A percentile compares a stretch with the other conserved stretches of the same genome.
phyloP scores from a whole-genome alignment of 2,888 invertebrate genomes.

The Cosmia trapezina region DNA sequence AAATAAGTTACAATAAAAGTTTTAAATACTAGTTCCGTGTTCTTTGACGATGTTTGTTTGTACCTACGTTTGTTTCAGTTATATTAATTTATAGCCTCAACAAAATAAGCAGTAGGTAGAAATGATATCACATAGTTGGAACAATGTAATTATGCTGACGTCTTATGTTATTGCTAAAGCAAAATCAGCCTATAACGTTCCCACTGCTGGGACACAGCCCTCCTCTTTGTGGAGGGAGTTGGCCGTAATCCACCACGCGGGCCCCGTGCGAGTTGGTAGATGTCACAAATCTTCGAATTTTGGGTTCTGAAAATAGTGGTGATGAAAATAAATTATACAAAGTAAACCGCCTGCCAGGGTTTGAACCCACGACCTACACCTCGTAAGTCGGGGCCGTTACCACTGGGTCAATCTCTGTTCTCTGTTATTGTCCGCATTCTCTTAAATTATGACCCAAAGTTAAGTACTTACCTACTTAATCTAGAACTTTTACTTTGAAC shows the following conservation, averaged over 20 bases:
- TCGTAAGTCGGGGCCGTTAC: no score
- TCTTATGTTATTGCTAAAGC: conserved; percentile 21
- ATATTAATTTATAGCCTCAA: conserved; percentile 1
- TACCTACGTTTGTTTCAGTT: conserved; percentile 19
- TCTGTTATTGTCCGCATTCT: conserved; percentile 1
- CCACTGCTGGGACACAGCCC: no score
- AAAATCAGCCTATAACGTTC: no score
- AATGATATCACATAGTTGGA: conserved; percentile 9
- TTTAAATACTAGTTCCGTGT: conserved; percentile 29
- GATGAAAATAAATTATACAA: no score
- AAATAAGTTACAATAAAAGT: conserved; percentile 35
- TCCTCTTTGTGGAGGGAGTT: no score
- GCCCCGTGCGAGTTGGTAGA: no score
- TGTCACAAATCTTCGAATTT: no score
- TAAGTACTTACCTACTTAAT: conserved; percentile 3
- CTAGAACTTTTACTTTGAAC: conserved; percentile 17
- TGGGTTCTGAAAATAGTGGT: no score
- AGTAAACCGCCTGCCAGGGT: no score
- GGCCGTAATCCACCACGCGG: no score
- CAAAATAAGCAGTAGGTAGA: not conserved
- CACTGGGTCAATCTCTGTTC: no score
- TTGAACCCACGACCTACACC: no score
- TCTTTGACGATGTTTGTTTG: conserved; percentile 26
- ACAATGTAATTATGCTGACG: conserved; percentile 29
- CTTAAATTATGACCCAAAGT: conserved; percentile 25